These are phyloP conservation scores for Agriopis marginaria DNA, from an alignment of 2,888 invertebrate species.

Conservation along the genomic window DNA sequence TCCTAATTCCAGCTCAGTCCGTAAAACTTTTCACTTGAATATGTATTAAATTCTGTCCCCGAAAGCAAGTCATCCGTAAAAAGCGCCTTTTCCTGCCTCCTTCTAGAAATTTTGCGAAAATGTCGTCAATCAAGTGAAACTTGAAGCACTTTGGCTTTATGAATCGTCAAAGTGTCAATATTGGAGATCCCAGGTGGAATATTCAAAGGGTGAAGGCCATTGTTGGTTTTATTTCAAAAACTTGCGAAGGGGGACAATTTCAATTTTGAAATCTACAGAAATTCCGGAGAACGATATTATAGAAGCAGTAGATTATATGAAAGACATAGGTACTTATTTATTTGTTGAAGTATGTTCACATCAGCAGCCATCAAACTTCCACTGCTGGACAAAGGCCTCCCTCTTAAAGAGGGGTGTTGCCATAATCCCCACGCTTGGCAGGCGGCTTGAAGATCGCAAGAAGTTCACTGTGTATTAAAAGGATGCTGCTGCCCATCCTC, in stretches of 20 bases:
- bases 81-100: constrained; percentile 26
- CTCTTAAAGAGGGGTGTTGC: too few species aligned
- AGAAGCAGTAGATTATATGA: constrained; percentile 8
- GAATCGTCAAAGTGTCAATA: constrained; percentile 39
- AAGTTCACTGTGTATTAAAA: too few species aligned
- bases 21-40: constrained; percentile 29
- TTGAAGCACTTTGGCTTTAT: constrained; percentile 29
- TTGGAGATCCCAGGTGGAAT: constrained; percentile 38
- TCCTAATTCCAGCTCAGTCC: constrained; percentile 7
- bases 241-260: constrained; percentile 30
- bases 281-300: constrained; percentile 4
- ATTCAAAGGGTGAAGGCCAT: constrained; percentile 33
- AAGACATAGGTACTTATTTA: background rate
- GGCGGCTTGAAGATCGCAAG: too few species aligned
- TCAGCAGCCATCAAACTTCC: too few species aligned
- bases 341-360: too few species aligned
- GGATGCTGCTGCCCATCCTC: too few species aligned
- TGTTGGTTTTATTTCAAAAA: constrained; percentile 31
- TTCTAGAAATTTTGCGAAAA: constrained; percentile 27
- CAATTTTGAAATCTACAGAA: constrained; percentile 22
- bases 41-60: constrained; percentile 23
- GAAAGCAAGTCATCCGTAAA: constrained; percentile 29
- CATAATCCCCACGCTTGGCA: too few species aligned
- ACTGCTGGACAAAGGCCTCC: too few species aligned
- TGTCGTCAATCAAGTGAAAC: constrained; percentile 34